Evolutionary conservation across 2,888 invertebrate genomes (phyloP).

Genomic region (Augochlorella aurata): DNA sequence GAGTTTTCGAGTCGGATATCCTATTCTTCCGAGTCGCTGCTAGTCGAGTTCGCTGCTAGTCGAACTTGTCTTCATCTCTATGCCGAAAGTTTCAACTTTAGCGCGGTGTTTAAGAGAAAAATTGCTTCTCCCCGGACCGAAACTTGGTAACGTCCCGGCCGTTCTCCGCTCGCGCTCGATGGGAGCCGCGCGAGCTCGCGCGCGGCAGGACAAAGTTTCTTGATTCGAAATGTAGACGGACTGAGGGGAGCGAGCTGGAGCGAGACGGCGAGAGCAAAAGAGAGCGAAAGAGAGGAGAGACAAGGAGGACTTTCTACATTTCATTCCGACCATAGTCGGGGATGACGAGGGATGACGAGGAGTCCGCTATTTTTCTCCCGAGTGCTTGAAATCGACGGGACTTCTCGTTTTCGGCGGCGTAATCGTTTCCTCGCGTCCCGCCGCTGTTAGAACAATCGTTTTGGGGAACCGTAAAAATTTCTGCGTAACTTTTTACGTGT

Average conservation of each 20-base stretch:
- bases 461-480: conserved; percentile 8
- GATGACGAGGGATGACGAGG: not conserved
- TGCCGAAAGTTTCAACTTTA: conserved; percentile 60
- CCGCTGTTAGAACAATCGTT: conserved; percentile 9
- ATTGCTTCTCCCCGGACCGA: conserved; percentile 47
- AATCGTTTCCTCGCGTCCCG: conserved; percentile 13
- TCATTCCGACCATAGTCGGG: conserved; percentile 19
- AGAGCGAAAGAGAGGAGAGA: not conserved
- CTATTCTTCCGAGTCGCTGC: conserved; percentile 43
- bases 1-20: conserved; percentile 60
- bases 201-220: conserved; percentile 50
- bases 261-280: no score
- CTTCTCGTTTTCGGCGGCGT: not conserved
- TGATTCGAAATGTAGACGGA: conserved; percentile 43
- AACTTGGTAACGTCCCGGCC: conserved; percentile 50
- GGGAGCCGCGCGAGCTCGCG: conserved; percentile 11
- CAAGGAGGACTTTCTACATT: conserved; percentile 36
- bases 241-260: no score
- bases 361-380: not conserved
- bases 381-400: not conserved
- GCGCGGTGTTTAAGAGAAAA: conserved; percentile 65
- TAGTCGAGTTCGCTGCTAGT: conserved; percentile 29
- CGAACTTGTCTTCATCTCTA: conserved; percentile 64
- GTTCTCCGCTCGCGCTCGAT: conserved; percentile 24
- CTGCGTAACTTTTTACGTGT: not conserved